Conservation (phyloP, 2,888 invertebrate species). For the Notodonta ziczac region DNA sequence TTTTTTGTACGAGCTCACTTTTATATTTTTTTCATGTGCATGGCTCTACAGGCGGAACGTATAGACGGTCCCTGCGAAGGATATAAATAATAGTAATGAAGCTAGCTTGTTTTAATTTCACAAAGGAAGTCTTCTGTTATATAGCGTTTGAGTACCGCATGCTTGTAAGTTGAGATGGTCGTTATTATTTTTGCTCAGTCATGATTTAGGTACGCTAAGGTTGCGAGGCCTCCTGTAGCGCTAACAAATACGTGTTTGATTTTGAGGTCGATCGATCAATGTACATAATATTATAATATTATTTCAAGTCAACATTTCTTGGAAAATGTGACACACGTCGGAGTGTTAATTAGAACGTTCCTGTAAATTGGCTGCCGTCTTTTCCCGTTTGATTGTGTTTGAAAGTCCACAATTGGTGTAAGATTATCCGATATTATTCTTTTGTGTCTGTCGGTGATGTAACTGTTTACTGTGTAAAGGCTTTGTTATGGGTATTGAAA, state of each 20-base stretch:
- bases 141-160: constrained; percentile 22
- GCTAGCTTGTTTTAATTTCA: constrained; percentile 16
- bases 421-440: constrained; percentile 26
- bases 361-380: constrained; percentile 35
- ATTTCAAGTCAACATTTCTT: constrained; percentile 26
- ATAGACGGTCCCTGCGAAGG: neutral
- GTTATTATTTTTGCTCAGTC: constrained; percentile 45
- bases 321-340: constrained; percentile 20
- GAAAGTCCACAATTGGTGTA: constrained; percentile 33
- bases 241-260: constrained; percentile 36
- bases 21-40: neutral
- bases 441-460: constrained; percentile 20
- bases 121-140: constrained; percentile 36
- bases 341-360: constrained; percentile 39
- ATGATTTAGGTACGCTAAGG: constrained; percentile 48
- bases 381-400: constrained; percentile 33
- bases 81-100: constrained; percentile 10
- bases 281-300: constrained; percentile 28
- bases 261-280: constrained; percentile 44
- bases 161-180: constrained; percentile 28
- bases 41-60: neutral
- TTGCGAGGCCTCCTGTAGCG: constrained; percentile 46
- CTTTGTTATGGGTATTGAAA: constrained; percentile 21
- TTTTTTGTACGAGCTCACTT: neutral
- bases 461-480: constrained; percentile 19